phyloP scores from a whole-genome alignment of 2,113 vertebrate species.

The Craseonycteris thonglongyai region DNA sequence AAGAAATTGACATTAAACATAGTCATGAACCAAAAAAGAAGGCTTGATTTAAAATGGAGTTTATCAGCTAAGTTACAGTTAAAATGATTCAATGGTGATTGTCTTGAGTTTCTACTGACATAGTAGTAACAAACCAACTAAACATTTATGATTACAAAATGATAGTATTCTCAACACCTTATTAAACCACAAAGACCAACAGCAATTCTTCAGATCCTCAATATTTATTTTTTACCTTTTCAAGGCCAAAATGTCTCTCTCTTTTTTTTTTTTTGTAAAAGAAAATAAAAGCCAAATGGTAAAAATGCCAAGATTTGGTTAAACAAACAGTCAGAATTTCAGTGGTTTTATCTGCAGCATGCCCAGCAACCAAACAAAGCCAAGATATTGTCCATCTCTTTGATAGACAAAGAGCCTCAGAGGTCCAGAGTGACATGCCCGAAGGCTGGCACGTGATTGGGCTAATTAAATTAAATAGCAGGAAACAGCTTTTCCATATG shows the following conservation, averaged over 20 bases:
- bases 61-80: constrained; percentile 42
- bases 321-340: constrained; percentile 82
- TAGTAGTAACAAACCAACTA: background rate
- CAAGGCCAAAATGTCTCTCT: constrained; percentile 79
- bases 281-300: constrained; percentile 84
- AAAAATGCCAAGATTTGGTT: constrained; percentile 81
- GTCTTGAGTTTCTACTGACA: constrained; percentile 71
- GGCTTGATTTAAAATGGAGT: constrained; percentile 20
- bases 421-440: constrained; percentile 85
- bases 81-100: constrained; percentile 60
- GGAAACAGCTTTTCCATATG: constrained; percentile 90
- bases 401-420: constrained; percentile 87
- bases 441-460: constrained; percentile 86
- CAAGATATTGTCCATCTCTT: constrained; percentile 87
- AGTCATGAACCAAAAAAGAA: background rate
- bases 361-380: constrained; percentile 83
- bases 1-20: background rate
- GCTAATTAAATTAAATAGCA: constrained; percentile 93
- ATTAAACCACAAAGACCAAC: constrained; percentile 65
- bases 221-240: constrained; percentile 74
- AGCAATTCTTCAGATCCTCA: constrained; percentile 71
- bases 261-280: constrained; percentile 65
- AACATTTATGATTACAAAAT: constrained; percentile 69
- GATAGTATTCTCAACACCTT: constrained; percentile 64
- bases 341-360: constrained; percentile 80